Evolutionary conservation across 2,113 vertebrate species (phyloP).

Genomic region (human): DNA sequence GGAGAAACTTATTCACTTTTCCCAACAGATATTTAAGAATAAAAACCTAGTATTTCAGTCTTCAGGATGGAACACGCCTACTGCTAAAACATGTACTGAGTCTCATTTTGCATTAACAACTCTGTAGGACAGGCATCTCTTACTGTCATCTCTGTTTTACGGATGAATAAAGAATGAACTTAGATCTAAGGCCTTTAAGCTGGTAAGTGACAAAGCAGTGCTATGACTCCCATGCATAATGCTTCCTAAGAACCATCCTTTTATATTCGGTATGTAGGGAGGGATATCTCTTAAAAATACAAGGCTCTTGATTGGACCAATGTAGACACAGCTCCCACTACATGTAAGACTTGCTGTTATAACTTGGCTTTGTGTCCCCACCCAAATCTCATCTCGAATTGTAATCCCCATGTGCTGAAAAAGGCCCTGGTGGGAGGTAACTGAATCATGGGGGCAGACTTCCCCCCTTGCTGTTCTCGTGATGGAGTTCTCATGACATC

Average conservation of each 20-base stretch:
- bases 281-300: neutral
- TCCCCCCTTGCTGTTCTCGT: no score
- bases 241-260: neutral
- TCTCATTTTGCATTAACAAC: neutral
- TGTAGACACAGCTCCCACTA: neutral
- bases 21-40: neutral
- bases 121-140: neutral
- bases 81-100: neutral
- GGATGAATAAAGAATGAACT: neutral
- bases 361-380: no score
- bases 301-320: neutral
- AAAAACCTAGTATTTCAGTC: neutral
- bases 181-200: rapidly evolving
- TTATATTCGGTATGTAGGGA: neutral
- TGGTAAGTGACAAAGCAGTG: neutral
- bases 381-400: no score
- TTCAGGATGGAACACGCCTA: neutral
- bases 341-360: neutral
- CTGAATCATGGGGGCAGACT: no score
- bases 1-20: neutral
- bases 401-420: no score
- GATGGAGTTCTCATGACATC: no score
- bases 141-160: neutral
- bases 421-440: no score
- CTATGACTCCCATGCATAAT: neutral